These are phyloP conservation scores for Villa cingulata DNA, from an alignment of 2,888 invertebrate genomes.

Conservation along the genomic window DNA sequence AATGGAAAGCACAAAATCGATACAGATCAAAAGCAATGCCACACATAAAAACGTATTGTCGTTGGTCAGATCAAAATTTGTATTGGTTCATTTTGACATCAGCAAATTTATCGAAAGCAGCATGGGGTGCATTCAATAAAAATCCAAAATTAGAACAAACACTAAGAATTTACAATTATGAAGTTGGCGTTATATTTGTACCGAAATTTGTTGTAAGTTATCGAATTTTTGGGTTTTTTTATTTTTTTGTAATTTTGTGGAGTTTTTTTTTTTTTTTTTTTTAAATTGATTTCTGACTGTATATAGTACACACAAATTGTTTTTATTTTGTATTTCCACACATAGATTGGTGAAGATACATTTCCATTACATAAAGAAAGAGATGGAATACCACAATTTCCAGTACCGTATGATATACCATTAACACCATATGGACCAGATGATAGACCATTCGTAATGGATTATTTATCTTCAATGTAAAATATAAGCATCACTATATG, in stretches of 20 bases:
- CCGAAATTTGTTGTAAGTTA: slow-evolving; percentile 66
- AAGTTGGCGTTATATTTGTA: slow-evolving; percentile 78
- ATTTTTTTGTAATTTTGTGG: too few relatives aligned
- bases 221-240: too few relatives aligned
- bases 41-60: slow-evolving; percentile 83
- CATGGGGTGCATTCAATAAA: slow-evolving; percentile 71
- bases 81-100: slow-evolving; percentile 79
- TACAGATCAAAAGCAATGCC: slow-evolving; percentile 78
- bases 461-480: slow-evolving; percentile 40
- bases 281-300: too few relatives aligned
- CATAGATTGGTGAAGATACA: slow-evolving; percentile 48
- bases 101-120: slow-evolving; percentile 92
- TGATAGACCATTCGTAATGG: slow-evolving; percentile 58
- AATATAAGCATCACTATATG: too few relatives aligned
- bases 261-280: background rate
- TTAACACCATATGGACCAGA: slow-evolving; percentile 51
- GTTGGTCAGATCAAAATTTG: slow-evolving; percentile 53
- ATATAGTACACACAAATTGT: too few relatives aligned
- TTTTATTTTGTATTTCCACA: slow-evolving; percentile 20
- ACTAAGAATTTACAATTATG: slow-evolving; percentile 69
- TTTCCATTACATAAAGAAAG: slow-evolving; percentile 40
- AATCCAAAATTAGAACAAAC: slow-evolving; percentile 42
- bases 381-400: slow-evolving; percentile 36
- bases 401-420: slow-evolving; percentile 75
- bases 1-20: slow-evolving; percentile 65